Conservation (phyloP, 2,797 vertebrate genomes). For the Meda fulgida region DNA sequence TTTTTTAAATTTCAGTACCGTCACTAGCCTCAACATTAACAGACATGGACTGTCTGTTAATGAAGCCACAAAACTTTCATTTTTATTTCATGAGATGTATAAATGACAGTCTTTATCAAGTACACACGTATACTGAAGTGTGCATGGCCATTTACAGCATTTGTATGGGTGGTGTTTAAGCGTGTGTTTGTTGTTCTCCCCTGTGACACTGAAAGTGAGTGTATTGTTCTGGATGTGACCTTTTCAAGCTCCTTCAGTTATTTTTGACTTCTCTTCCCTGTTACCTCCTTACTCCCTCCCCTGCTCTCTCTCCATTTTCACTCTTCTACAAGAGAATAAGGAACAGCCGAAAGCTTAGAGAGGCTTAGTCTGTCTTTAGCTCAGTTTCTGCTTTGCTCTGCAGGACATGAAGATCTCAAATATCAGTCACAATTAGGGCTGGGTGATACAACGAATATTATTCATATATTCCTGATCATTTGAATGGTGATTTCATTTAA, state of each 20-base stretch:
- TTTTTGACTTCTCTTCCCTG: slow-evolving; percentile 50
- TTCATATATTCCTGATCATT: neutral
- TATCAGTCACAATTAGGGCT: neutral
- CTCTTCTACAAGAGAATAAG: slow-evolving; percentile 13
- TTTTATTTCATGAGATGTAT: neutral
- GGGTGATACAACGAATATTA: neutral
- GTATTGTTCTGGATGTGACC: slow-evolving; percentile 34
- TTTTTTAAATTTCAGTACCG: too few species aligned
- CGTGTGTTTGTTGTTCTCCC: slow-evolving; percentile 21
- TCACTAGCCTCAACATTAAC: neutral
- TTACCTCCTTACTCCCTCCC: slow-evolving; percentile 10
- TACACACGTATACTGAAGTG: neutral
- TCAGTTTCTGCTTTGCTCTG: slow-evolving; percentile 25
- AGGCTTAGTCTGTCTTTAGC: neutral
- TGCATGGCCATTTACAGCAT: neutral
- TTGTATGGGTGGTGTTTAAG: slow-evolving; percentile 24
- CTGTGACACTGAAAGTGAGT: slow-evolving; percentile 23
- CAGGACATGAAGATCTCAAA: slow-evolving; percentile 6
- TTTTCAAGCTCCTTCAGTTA: slow-evolving; percentile 48
- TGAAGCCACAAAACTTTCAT: neutral
- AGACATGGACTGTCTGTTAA: neutral
- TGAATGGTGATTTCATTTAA: neutral
- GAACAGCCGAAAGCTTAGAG: slow-evolving; percentile 3
- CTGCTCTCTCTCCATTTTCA: slow-evolving; percentile 20
- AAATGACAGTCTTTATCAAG: neutral